phyloP scores from a whole-genome alignment of 2,888 invertebrate genomes.

The Mechanitis mazaeus region DNA sequence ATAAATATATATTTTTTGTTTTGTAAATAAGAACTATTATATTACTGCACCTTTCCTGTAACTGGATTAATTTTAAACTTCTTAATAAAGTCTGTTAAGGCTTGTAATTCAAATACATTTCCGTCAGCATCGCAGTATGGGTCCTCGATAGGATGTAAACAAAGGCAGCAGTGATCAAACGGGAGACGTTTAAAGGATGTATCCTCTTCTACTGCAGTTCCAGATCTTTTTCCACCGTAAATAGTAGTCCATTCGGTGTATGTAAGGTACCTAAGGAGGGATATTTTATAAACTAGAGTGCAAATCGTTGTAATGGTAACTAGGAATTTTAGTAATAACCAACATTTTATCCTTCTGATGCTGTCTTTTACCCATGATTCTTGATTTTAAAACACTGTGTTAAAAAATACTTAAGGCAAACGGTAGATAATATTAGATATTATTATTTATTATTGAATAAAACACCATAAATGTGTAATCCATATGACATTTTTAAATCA shows the following conservation, averaged over 20 bases:
- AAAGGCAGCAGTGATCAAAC: conserved; percentile 93
- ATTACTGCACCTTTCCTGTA: conserved; percentile 83
- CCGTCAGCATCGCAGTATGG: conserved; percentile 95
- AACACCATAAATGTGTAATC: no score
- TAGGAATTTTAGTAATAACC: conserved; percentile 32
- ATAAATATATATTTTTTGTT: no score
- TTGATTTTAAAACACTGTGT: not conserved
- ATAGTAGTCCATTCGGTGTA: conserved; percentile 93
- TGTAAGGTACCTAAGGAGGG: conserved; percentile 82
- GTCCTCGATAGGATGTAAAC: conserved; percentile 92
- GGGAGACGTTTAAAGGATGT: conserved; percentile 93
- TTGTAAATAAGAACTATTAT: no score
- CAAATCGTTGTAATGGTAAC: conserved; percentile 11
- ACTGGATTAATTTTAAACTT: conserved; percentile 96
- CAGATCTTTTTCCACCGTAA: conserved; percentile 90
- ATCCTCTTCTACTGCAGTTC: conserved; percentile 82
- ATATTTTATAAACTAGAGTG: conserved; percentile 24
- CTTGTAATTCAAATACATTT: conserved; percentile 94
- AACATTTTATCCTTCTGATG: conserved; percentile 97
- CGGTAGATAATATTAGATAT: not conserved
- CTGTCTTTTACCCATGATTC: conserved; percentile 92
- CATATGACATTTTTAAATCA: no score
- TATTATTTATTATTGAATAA: not conserved
- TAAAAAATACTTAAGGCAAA: not conserved
- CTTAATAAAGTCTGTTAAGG: conserved; percentile 90